A percentile compares a stretch with the other conserved stretches of the same genome.
These are phyloP conservation scores for Noctuana brunneofusca DNA, from an alignment of 2,888 invertebrate genomes.

Conservation along the genomic window DNA sequence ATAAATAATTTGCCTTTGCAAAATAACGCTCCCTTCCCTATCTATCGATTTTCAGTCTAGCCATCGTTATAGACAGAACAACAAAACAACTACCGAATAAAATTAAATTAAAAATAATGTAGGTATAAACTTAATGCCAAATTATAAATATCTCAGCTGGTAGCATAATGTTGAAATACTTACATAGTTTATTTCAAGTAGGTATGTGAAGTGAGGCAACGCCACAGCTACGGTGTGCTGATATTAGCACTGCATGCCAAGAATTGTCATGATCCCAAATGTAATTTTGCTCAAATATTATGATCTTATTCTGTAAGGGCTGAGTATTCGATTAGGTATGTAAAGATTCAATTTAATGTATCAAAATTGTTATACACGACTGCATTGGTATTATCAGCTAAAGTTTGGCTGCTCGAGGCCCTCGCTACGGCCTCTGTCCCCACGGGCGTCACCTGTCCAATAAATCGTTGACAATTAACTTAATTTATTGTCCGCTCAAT, in stretches of 20 bases:
- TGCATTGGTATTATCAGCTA: neutral
- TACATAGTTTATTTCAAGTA: slow-evolving; percentile 2
- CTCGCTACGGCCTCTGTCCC: neutral
- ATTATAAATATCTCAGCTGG: neutral
- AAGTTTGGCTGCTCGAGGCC: neutral
- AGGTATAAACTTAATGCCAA: neutral
- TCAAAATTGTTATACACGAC: neutral
- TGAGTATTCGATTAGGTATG: too few relatives aligned
- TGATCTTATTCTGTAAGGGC: too few relatives aligned
- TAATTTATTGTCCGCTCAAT: slow-evolving; percentile 59
- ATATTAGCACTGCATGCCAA: slow-evolving; percentile 24
- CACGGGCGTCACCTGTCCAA: slow-evolving; percentile 54
- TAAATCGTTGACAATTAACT: slow-evolving; percentile 61
- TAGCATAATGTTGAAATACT: neutral
- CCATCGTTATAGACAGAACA: too few relatives aligned
- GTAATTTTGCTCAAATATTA: neutral
- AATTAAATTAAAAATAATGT: too few relatives aligned
- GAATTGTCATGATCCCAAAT: neutral
- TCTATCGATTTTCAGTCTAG: too few relatives aligned
- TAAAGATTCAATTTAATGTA: neutral
- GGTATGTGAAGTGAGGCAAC: neutral
- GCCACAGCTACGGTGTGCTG: neutral
- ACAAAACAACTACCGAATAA: too few relatives aligned
- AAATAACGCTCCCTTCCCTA: too few relatives aligned
- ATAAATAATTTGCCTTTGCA: too few relatives aligned